Evolutionary conservation across 2,797 vertebrate species (phyloP), one percentile per base, ranked within the genome.

Genomic region (Spinus pinus): DNA sequence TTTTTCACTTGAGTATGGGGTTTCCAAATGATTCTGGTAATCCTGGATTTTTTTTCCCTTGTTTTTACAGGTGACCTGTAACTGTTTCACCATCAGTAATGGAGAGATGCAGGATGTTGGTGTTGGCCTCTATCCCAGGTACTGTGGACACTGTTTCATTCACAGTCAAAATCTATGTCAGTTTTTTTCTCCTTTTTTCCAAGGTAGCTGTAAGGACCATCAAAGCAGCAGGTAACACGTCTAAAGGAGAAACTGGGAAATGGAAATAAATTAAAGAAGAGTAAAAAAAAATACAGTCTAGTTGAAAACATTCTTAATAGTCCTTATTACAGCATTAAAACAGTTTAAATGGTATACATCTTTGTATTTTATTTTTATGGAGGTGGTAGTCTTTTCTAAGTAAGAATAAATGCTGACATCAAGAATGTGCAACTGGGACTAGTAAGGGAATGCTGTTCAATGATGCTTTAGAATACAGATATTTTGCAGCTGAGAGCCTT

Each of bases 61-160:
- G 92, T 98, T 98, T 95, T 96, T 44, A 93, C 98, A 99, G 99
- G 98, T 99, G 96, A 99, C 98, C 60, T 99, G 99, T 97, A 99
- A 99, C 98, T 99, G 99, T 96, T 99, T 99, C 97, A 99, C 98
- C 97, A 98, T 99, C 97, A 99, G 99, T 97, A 98, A 99, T 27
- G 98, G 98, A 39, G 99, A 99, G 97, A 98, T 99, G 97, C 99
- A 99, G 95, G 99, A 99, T 97, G 97, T 99, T 86, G 99, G 98
- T 96, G 99, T 99, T 93, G 99, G 99, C 87, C 98, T 99, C 5
- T 99, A 99, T 98, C 99, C 99, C 89, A 99, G 99, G 99, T 99
- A 98, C 70, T 94, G 84, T 65, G 87, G 89, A 97, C 64, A 84
- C 89, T 95, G 57, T 90, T 97, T 95, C 93, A 97, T 97, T 96